phyloP scores from a whole-genome alignment of 2,113 vertebrate species.

The Aspiorhynchus laticeps region DNA sequence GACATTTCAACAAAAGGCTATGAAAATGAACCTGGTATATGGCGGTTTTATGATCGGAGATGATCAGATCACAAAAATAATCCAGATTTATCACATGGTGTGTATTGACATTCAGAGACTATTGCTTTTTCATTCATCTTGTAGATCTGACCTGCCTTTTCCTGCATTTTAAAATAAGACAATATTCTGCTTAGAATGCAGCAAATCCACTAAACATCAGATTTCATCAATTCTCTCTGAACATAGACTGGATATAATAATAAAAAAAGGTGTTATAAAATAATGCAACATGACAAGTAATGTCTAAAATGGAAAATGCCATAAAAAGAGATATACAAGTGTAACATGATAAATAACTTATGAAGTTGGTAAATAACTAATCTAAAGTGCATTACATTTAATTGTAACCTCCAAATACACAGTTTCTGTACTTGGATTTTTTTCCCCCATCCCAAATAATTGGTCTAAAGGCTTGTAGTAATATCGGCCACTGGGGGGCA shows the following conservation, averaged over 20 bases:
- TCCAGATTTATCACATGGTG: neutral
- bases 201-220: neutral
- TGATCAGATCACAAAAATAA: neutral
- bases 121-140: neutral
- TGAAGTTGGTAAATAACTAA: neutral
- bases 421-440: neutral
- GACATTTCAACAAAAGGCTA: neutral
- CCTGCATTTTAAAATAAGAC: neutral
- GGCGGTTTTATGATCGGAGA: neutral
- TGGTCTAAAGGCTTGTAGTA: neutral
- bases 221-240: neutral
- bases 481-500: conserved; percentile 66
- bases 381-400: neutral
- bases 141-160: neutral
- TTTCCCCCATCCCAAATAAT: neutral
- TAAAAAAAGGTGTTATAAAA: neutral
- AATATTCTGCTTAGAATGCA: neutral
- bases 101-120: neutral
- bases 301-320: neutral
- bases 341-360: neutral
- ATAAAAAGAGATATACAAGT: neutral
- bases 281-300: neutral
- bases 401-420: neutral
- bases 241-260: neutral
- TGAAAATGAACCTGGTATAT: neutral